Evolutionary conservation across 2,888 invertebrate species (phyloP).

Genomic region (Pterostichus madidus): DNA sequence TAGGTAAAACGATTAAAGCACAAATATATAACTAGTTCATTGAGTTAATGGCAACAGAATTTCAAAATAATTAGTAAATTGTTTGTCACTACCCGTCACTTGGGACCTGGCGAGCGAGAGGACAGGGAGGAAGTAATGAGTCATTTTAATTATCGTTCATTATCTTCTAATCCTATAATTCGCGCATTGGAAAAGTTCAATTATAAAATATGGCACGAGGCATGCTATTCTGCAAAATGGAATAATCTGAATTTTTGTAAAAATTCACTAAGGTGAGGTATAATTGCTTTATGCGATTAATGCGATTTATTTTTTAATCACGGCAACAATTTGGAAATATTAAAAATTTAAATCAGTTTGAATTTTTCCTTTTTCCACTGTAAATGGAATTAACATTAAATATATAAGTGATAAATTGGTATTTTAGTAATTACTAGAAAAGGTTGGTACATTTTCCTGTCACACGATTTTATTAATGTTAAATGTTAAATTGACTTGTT

Average conservation of each 20-base stretch:
- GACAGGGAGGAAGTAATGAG: conserved; percentile 14
- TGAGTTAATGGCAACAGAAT: conserved; percentile 28
- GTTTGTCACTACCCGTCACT: conserved; percentile 10
- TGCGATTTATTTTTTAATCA: conserved; percentile 38
- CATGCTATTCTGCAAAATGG: not conserved
- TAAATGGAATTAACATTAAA: no score
- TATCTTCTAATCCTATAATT: conserved; percentile 50
- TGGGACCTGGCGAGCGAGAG: not conserved
- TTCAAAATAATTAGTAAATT: conserved; percentile 52
- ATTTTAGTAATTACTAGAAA: no score
- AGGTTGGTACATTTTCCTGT: no score
- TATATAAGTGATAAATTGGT: no score
- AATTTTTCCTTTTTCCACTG: not conserved
- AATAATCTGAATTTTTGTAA: conserved; percentile 24
- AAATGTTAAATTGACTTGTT: no score
- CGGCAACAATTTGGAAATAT: not conserved
- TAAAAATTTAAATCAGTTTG: conserved; percentile 25
- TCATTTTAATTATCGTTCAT: conserved; percentile 52
- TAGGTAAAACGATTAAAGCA: not conserved
- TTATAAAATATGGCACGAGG: conserved; percentile 18
- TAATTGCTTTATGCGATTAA: not conserved
- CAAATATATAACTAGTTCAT: conserved; percentile 22
- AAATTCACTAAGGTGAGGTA: not conserved
- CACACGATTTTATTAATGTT: no score
- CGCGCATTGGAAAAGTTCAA: conserved; percentile 45